A percentile compares a stretch with the other conserved stretches of the same genome.
phyloP scores from a whole-genome alignment of 2,888 invertebrate species.

The Nesidiocoris tenuis region DNA sequence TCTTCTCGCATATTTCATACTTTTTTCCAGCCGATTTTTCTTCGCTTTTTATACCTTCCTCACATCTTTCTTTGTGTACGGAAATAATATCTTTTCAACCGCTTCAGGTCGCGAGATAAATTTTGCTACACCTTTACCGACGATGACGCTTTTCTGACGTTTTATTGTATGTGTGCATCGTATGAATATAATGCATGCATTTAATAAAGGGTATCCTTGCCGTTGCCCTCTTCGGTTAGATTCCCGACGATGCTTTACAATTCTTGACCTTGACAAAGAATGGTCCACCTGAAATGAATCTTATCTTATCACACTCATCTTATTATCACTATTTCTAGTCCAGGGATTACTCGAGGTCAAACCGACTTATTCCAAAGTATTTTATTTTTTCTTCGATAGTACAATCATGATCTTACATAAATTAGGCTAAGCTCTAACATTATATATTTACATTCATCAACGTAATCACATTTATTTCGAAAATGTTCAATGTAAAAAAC shows the following conservation, averaged over 20 bases:
- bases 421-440: slow-evolving; percentile 45
- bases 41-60: background rate
- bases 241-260: no score
- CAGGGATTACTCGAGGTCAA: no score
- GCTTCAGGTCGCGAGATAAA: background rate
- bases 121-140: background rate
- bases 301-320: no score
- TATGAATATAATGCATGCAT: no score
- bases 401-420: slow-evolving; percentile 47
- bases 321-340: no score
- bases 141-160: background rate
- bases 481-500: slow-evolving; percentile 1
- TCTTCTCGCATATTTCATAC: slow-evolving; percentile 23
- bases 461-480: slow-evolving; percentile 38
- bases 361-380: slow-evolving; percentile 36
- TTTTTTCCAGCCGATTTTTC: slow-evolving; percentile 15
- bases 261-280: no score
- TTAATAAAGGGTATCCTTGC: no score
- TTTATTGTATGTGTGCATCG: background rate
- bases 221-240: no score
- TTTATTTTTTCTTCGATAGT: slow-evolving; percentile 44
- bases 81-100: background rate
- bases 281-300: no score
- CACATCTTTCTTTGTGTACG: background rate
- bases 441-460: slow-evolving; percentile 39